Evolutionary conservation across 2,797 vertebrate species (phyloP).

Genomic region (Tenualosa ilisha): DNA sequence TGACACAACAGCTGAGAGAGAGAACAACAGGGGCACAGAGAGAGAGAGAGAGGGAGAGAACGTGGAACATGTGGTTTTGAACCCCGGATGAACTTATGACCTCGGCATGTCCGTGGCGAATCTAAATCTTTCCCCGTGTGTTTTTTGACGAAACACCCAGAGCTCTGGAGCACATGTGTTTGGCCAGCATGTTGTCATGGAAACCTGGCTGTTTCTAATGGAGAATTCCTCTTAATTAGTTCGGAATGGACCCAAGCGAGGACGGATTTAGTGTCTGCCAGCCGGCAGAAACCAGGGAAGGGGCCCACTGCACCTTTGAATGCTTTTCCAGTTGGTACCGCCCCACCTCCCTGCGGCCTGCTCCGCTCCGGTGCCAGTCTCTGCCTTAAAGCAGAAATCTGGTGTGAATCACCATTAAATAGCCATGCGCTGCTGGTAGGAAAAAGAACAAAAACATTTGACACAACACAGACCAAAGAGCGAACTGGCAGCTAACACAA

Average conservation of each 20-base stretch:
- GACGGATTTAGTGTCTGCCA: not conserved
- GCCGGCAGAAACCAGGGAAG: not conserved
- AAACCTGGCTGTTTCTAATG: not conserved
- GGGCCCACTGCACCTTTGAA: not conserved
- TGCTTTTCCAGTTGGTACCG: not conserved
- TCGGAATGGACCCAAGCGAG: not conserved
- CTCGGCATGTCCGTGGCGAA: conserved; percentile 41
- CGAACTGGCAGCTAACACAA: too few relatives aligned
- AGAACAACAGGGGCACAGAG: too few relatives aligned
- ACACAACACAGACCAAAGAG: too few relatives aligned
- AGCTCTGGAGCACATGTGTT: not conserved
- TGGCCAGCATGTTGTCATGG: not conserved
- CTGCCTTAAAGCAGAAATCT: too few relatives aligned
- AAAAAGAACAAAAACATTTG: too few relatives aligned
- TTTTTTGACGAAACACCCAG: conserved; percentile 34
- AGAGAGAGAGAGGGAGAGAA: not conserved
- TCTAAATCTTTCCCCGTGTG: conserved; percentile 25
- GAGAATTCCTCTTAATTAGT: conserved; percentile 25
- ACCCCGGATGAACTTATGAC: conserved; percentile 57
- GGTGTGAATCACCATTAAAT: too few relatives aligned
- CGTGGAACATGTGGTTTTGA: conserved; percentile 41
- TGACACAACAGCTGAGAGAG: not conserved
- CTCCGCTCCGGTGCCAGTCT: too few relatives aligned
- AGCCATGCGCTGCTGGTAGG: too few relatives aligned
- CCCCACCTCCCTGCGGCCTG: not conserved